Base-by-base conservation (phyloP, 2,797 vertebrate species). In the Lycodopsis pacificus region DNA sequence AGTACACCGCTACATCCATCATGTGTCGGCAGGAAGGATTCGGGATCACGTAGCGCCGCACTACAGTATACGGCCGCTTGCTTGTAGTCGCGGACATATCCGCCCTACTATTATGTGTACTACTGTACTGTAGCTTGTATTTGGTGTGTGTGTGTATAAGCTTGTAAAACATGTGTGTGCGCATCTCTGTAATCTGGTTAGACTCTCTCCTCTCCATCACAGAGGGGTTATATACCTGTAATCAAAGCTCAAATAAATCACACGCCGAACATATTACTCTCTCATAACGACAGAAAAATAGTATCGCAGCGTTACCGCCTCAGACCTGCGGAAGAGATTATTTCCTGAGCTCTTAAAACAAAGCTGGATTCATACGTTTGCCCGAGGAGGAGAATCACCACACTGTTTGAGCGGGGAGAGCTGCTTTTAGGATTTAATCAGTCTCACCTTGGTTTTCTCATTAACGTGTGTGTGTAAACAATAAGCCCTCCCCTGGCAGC, bases 401-500 rank as follows among this genome's bases (percentile, higher is more conserved):
- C 71, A 58, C 67, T 89, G 71, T 88, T 92, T 85, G 76, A 83
- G 71, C 59, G 63, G 48, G 65, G 74, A 87, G 83, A 88, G 77
- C 80, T 92, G 72, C 85, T 90, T 90, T 92, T 88, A 88, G 80
- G 65, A 89, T 92, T 92, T 91, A 93, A 91, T 93, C 89, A 91
- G 83, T 85, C 86, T 92, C 79, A 88, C 89, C 89, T 93, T 88
- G 82, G 81, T 79, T 90, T 92, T 89, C 85, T 93, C 90, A 93
- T 94, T 92, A 91, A 91, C 92, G 86, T 89, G 88, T 93, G 88
- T 93, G 87, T 92, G 87, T 92, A 93, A 93, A 92, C 93, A 93
- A 88, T 89, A 89, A 88, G 89, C 83, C 81, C 84, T 91, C 87
- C 87, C 88, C 86, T 87, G 87, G 91, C 86, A 88, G 85, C 87